Evolutionary conservation across 2,797 vertebrate genomes (phyloP).

Genomic region (Sternarchorhynchus goeldii): DNA sequence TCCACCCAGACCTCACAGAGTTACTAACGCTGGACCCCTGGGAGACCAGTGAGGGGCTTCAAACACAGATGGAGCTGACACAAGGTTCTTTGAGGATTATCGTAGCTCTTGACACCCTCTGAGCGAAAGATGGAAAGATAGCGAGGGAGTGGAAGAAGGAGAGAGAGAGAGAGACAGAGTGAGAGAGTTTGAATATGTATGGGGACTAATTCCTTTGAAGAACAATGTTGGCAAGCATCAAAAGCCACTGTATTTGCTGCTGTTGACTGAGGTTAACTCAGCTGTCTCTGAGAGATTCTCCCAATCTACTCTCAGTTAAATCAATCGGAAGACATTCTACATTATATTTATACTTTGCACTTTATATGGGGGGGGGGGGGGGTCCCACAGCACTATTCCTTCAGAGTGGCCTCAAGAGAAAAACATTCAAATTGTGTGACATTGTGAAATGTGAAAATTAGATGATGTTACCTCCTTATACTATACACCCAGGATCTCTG

Average conservation of each 20-base stretch:
- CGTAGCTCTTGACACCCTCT: conserved; percentile 32
- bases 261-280: conserved; percentile 23
- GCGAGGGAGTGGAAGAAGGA: not conserved
- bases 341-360: not conserved
- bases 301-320: conserved; percentile 2
- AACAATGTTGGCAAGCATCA: conserved; percentile 24
- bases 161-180: not conserved
- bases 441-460: conserved; percentile 25
- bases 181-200: conserved; percentile 30
- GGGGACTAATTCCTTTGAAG: conserved; percentile 26
- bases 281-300: conserved; percentile 20
- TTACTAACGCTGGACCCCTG: conserved; percentile 24
- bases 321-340: conserved; percentile 10
- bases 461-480: conserved; percentile 3
- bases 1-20: conserved; percentile 30
- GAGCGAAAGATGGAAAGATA: conserved; percentile 7
- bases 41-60: conserved; percentile 29
- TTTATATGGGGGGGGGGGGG: not conserved
- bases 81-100: conserved; percentile 44
- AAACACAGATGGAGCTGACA: conserved; percentile 36
- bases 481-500: not conserved
- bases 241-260: conserved; percentile 12
- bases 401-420: conserved; percentile 8
- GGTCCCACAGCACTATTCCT: not conserved
- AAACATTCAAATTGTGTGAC: conserved; percentile 29